phyloP scores from a whole-genome alignment of 1,140 invertebrate species.

The Drosophila ficusphila region DNA sequence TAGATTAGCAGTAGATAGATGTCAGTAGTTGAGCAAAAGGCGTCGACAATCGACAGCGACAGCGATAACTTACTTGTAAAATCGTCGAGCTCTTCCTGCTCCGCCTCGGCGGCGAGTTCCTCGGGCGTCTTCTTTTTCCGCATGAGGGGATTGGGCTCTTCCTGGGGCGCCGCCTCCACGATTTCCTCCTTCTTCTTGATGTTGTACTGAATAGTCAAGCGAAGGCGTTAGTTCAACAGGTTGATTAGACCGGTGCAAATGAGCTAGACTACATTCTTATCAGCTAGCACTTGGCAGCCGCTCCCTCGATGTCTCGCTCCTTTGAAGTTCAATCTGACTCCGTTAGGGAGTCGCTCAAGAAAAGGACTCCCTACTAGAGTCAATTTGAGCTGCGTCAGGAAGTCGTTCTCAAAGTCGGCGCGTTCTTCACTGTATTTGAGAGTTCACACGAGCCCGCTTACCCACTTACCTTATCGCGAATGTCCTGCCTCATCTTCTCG shows the following conservation, averaged over 20 bases:
- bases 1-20: conserved; percentile 38
- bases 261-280: background rate
- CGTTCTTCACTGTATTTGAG: conserved; percentile 15
- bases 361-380: conserved; percentile 98
- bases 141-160: conserved; percentile 95
- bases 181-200: conserved; percentile 98
- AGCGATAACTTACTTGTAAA: conserved; percentile 94
- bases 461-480: conserved; percentile 95
- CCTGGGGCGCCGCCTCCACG: conserved; percentile 90
- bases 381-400: conserved; percentile 96
- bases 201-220: conserved; percentile 91
- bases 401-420: conserved; percentile 77
- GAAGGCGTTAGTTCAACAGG: conserved; percentile 2
- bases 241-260: conserved; percentile 77
- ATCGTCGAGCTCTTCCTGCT: conserved; percentile 97
- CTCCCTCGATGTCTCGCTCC: conserved; percentile 49
- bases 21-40: conserved; percentile 30
- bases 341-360: conserved; percentile 95
- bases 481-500: conserved; percentile 98
- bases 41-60: conserved; percentile 11
- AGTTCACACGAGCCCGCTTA: background rate
- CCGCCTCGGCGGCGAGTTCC: conserved; percentile 96
- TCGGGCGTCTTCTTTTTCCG: conserved; percentile 99
- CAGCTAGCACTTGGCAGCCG: conserved; percentile 16
- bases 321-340: conserved; percentile 94